A percentile compares a stretch with the other conserved stretches of the same genome.
phyloP scores from a whole-genome alignment of 1,140 invertebrate genomes.

The Cyclina sinensis region DNA sequence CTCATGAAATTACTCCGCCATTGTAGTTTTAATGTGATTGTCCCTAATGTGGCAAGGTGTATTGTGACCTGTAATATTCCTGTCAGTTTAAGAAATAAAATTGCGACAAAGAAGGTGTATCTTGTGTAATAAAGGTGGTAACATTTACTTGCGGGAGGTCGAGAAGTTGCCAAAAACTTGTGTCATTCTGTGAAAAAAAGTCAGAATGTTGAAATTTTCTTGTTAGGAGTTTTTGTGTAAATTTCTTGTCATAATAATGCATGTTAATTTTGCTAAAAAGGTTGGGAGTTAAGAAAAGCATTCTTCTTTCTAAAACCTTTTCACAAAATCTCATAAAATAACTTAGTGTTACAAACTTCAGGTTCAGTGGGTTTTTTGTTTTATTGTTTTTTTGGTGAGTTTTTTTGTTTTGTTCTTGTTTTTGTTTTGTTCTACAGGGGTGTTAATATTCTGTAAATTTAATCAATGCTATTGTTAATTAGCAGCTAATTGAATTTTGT shows the following conservation, averaged over 20 bases:
- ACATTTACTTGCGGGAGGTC: background rate
- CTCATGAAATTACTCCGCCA: slow-evolving; percentile 24
- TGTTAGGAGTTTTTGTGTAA: too few species aligned
- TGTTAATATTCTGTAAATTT: too few species aligned
- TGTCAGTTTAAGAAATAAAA: slow-evolving; percentile 17
- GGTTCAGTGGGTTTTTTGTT: too few species aligned
- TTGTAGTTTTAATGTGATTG: slow-evolving; percentile 26
- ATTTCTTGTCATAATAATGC: too few species aligned
- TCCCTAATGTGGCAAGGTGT: slow-evolving; percentile 10
- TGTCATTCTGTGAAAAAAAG: background rate
- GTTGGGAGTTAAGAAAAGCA: too few species aligned
- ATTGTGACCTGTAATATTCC: slow-evolving; percentile 33
- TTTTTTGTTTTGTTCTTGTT: too few species aligned
- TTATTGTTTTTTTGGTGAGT: too few species aligned
- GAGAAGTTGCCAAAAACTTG: background rate
- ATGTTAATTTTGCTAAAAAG: too few species aligned
- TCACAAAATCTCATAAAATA: too few species aligned
- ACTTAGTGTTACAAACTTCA: too few species aligned
- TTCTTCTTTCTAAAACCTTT: too few species aligned
- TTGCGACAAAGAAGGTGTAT: slow-evolving; percentile 33
- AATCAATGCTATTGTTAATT: background rate
- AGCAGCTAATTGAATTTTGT: slow-evolving; percentile 5
- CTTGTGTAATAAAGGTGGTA: slow-evolving; percentile 1
- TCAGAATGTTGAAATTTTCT: background rate
- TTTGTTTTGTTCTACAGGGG: too few species aligned